Conservation (phyloP, 2,888 invertebrate species). For the Liodrosophila aerea region DNA sequence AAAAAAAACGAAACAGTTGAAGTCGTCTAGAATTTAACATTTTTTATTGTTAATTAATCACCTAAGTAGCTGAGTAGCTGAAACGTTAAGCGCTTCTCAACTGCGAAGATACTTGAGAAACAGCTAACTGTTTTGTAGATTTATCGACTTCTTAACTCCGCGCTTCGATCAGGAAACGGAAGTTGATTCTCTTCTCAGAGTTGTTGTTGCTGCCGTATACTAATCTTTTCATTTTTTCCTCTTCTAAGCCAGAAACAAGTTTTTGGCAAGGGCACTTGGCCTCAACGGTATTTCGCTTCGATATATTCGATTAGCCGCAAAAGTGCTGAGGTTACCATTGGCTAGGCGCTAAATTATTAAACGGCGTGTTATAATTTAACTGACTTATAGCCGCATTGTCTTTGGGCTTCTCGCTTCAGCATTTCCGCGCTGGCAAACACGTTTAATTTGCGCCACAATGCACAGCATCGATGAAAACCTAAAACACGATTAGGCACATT, state of each 20-base stretch:
- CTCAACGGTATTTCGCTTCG: conserved; percentile 53
- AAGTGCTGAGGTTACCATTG: conserved; percentile 40
- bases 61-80: conserved; percentile 12
- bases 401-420: conserved; percentile 13
- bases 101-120: neutral
- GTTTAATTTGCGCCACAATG: conserved; percentile 63
- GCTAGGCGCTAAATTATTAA: conserved; percentile 49
- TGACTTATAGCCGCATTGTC: conserved; percentile 14
- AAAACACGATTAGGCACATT: neutral
- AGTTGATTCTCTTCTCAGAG: conserved; percentile 42
- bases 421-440: conserved; percentile 64
- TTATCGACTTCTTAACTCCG: conserved; percentile 48
- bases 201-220: conserved; percentile 35
- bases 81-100: conserved; percentile 28
- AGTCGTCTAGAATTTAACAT: conserved; percentile 57
- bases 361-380: conserved; percentile 34
- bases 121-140: conserved; percentile 49
- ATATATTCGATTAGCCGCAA: conserved; percentile 44
- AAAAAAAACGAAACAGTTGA: conserved; percentile 2
- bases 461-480: neutral
- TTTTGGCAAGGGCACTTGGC: conserved; percentile 60
- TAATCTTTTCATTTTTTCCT: conserved; percentile 57
- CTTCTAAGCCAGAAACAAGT: conserved; percentile 52
- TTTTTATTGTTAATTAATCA: conserved; percentile 32
- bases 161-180: conserved; percentile 68